Evolutionary conservation across 2,797 vertebrate species (phyloP).

Genomic region (Sebastes diploproa): DNA sequence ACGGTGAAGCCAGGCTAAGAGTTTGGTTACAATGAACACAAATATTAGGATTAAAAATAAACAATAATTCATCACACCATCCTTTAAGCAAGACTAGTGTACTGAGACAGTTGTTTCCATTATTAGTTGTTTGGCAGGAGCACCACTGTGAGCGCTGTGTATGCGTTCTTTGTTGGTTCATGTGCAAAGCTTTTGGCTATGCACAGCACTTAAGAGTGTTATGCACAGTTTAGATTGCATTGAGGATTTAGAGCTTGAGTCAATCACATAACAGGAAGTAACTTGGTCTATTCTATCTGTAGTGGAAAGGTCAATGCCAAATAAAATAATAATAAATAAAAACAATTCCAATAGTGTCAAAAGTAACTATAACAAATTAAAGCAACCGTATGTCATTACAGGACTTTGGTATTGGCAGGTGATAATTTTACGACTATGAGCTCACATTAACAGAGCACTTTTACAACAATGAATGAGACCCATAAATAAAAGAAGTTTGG

Average conservation of each 20-base stretch:
- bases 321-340: not conserved
- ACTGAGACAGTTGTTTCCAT: constrained; percentile 4
- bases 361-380: not conserved
- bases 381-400: not conserved
- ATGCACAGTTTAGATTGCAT: not conserved
- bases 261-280: not conserved
- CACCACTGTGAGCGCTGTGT: not conserved
- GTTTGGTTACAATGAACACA: not conserved
- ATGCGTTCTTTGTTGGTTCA: not conserved
- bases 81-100: not conserved
- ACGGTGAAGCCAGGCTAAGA: not conserved
- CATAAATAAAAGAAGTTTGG: not conserved
- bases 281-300: not conserved
- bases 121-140: constrained; percentile 8
- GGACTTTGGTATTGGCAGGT: not conserved
- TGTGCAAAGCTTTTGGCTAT: not conserved
- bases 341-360: not conserved
- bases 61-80: not conserved
- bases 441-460: not conserved
- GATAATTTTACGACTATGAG: not conserved
- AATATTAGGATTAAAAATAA: constrained; percentile 4
- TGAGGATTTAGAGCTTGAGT: not conserved
- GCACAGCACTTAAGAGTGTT: too few species aligned
- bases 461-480: not conserved
- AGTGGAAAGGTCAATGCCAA: not conserved